Percentiles rank a stretch among this genome's conserved stretches.
These are phyloP conservation scores for Crocodylus rhombifer DNA, from an alignment of 2,797 vertebrate species.

Conservation along the genomic window DNA sequence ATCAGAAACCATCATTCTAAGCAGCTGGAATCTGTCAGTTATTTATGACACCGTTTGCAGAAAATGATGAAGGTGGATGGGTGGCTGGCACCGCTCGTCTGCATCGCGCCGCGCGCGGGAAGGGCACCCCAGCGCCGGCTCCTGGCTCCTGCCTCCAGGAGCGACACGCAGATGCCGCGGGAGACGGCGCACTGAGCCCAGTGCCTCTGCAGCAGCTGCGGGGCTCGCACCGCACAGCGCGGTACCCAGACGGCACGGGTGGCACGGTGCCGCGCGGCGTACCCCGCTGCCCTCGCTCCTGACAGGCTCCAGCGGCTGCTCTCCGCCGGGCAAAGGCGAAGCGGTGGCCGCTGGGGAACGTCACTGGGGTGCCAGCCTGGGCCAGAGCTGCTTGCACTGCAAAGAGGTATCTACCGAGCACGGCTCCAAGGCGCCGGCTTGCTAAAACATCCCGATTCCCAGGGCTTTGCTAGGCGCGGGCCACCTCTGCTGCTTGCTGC, in stretches of 20 bases:
- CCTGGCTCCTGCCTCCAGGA: accelerated
- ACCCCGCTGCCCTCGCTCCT: background rate
- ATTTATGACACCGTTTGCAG: constrained; percentile 54
- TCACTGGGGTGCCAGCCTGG: background rate
- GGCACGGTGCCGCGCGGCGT: no score
- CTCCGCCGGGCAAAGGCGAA: background rate
- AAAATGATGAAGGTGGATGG: constrained; percentile 40
- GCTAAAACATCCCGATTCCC: background rate
- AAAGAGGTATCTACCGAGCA: background rate
- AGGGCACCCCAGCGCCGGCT: background rate
- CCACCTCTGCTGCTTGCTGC: background rate
- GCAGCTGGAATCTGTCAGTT: constrained; percentile 85
- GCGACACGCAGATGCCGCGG: background rate
- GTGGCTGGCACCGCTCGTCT: constrained; percentile 27
- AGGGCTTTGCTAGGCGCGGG: no score
- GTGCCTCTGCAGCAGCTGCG: background rate
- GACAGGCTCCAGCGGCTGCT: background rate
- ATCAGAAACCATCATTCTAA: constrained; percentile 81
- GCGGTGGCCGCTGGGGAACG: background rate
- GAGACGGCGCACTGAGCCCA: background rate
- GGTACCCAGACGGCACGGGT: background rate
- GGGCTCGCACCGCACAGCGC: accelerated
- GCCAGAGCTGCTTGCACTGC: background rate
- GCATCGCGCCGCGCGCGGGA: constrained; percentile 3
- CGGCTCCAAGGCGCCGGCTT: background rate